phyloP scores from a whole-genome alignment of 2,113 vertebrate genomes.

The Rhadina sibilatrix region DNA sequence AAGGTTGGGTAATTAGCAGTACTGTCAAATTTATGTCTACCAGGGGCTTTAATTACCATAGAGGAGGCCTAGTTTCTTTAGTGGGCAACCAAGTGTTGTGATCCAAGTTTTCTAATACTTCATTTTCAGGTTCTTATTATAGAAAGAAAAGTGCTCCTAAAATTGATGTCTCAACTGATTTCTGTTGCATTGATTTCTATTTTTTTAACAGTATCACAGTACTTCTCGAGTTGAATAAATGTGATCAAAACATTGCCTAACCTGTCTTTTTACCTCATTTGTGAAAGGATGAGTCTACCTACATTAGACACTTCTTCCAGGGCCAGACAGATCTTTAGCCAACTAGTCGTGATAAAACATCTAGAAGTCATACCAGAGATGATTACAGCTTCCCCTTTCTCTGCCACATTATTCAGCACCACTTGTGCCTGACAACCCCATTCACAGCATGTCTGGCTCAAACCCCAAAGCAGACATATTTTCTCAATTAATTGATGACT shows the following conservation, averaged over 20 bases:
- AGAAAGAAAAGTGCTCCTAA: not conserved
- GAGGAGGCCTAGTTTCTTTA: not conserved
- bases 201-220: not conserved
- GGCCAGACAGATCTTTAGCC: not conserved
- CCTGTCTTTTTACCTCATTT: not conserved
- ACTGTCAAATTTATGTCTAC: constrained; percentile 21
- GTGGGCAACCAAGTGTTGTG: not conserved
- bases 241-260: not conserved
- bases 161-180: not conserved
- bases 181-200: not conserved
- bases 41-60: not conserved
- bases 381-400: not conserved
- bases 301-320: not conserved
- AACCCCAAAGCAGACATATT: not conserved
- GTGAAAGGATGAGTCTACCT: not conserved
- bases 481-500: not conserved
- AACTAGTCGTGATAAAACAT: not conserved
- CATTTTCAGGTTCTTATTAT: not conserved
- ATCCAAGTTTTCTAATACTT: not conserved
- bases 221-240: fast-evolving
- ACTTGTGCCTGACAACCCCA: not conserved
- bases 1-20: constrained; percentile 29
- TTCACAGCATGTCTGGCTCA: not conserved
- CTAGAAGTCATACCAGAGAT: not conserved
- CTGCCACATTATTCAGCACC: not conserved